Conservation (phyloP, 2,888 invertebrate species). For the Meandrusa payeni region DNA sequence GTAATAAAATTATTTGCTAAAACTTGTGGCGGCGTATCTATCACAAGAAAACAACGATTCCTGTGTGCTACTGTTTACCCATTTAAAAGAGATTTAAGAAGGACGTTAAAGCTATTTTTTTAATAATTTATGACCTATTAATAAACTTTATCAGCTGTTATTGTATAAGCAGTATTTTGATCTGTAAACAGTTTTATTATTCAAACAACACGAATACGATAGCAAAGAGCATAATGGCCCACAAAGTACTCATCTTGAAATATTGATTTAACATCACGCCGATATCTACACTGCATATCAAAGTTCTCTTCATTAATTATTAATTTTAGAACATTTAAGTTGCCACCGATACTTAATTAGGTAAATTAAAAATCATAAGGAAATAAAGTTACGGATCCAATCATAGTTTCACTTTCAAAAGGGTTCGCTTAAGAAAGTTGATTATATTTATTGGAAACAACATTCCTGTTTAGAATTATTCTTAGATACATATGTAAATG, state of each 20-base stretch:
- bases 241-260: slow-evolving; percentile 13
- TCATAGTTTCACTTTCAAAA: slow-evolving; percentile 16
- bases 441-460: background rate
- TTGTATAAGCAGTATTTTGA: background rate
- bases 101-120: too few species aligned
- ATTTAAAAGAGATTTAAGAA: too few species aligned
- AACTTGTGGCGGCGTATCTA: too few species aligned
- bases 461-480: background rate
- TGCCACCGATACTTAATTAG: slow-evolving; percentile 17
- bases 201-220: slow-evolving; percentile 5
- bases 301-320: slow-evolving; percentile 22
- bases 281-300: slow-evolving; percentile 14
- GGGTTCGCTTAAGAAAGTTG: slow-evolving; percentile 5
- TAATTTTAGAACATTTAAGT: slow-evolving; percentile 20
- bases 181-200: slow-evolving; percentile 5
- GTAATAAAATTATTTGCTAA: too few species aligned
- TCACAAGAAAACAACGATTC: too few species aligned
- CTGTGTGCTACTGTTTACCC: too few species aligned
- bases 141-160: too few species aligned
- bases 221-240: slow-evolving; percentile 11
- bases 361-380: slow-evolving; percentile 20
- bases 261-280: slow-evolving; percentile 14
- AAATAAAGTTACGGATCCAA: slow-evolving; percentile 5
- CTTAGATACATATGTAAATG: too few species aligned
- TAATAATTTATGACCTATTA: too few species aligned